Evolutionary conservation across 2,888 invertebrate species (phyloP).

Genomic region (Muschampia plurimacula): DNA sequence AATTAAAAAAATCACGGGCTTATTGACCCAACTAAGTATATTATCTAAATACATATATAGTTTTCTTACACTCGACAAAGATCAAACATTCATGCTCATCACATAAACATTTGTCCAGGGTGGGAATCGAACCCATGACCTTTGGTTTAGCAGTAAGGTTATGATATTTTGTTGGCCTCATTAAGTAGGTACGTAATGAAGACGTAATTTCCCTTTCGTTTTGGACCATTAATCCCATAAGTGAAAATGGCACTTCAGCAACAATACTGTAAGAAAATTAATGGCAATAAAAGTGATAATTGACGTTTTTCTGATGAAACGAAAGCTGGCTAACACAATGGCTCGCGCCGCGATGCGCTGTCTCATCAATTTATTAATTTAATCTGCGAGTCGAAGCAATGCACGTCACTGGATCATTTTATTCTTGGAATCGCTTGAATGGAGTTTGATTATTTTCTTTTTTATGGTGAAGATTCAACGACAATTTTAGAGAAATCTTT

Average conservation of each 20-base stretch:
- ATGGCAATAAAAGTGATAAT: conserved; percentile 62
- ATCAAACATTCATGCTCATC: no score
- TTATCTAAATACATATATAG: no score
- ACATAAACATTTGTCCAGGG: no score
- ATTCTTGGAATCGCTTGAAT: conserved; percentile 72
- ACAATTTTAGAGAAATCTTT: conserved; percentile 59
- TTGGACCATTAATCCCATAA: conserved; percentile 30
- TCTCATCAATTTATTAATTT: conserved; percentile 60
- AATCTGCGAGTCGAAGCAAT: conserved; percentile 55
- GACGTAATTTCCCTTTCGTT: conserved; percentile 8
- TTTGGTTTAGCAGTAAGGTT: no score
- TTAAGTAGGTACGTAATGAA: neutral
- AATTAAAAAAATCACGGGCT: no score
- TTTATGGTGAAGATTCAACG: conserved; percentile 52
- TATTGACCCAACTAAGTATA: no score
- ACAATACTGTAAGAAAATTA: conserved; percentile 42
- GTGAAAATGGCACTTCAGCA: conserved; percentile 45
- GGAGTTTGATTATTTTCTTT: conserved; percentile 66
- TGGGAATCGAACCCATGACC: no score
- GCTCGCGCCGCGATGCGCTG: conserved; percentile 57
- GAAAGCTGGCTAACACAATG: conserved; percentile 70
- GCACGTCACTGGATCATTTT: conserved; percentile 63
- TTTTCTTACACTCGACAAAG: no score
- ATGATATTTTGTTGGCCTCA: conserved; percentile 31
- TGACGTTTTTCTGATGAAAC: conserved; percentile 63